These are phyloP conservation scores for Xenus cinereus DNA, from an alignment of 2,113 vertebrate genomes.

Conservation along the genomic window DNA sequence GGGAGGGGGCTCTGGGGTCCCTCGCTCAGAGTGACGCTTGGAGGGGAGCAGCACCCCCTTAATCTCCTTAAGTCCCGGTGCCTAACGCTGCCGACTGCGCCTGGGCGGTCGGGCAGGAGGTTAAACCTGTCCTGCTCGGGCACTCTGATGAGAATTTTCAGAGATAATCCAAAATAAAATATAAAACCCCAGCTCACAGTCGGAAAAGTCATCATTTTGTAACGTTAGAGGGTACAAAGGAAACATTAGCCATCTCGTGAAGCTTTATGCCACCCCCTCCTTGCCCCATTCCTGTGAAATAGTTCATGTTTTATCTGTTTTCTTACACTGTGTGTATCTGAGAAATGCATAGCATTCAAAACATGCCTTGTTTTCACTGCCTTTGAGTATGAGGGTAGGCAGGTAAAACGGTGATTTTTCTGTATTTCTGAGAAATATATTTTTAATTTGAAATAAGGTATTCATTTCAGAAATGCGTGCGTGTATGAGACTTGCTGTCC, in stretches of 20 bases:
- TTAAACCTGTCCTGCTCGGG: not conserved
- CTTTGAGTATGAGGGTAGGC: not conserved
- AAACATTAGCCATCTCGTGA: not conserved
- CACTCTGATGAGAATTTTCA: not conserved
- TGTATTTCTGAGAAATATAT: not conserved
- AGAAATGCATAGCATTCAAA: not conserved
- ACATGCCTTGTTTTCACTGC: fast-evolving
- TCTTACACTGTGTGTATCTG: not conserved
- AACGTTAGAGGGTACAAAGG: not conserved
- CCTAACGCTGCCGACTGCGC: not conserved
- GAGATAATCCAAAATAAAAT: not conserved
- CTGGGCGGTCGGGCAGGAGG: not conserved
- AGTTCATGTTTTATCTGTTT: not conserved
- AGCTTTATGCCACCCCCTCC: not conserved
- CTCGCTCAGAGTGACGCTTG: not conserved
- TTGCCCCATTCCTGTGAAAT: not conserved
- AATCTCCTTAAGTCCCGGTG: not conserved
- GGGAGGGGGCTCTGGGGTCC: not conserved
- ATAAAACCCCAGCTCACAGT: fast-evolving
- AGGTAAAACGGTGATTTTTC: not conserved
- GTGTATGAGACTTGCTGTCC: not conserved
- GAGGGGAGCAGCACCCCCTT: not conserved
- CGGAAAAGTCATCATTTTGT: not conserved
- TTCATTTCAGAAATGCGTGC: not conserved
- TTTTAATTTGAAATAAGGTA: not conserved